A percentile compares a stretch with the other conserved stretches of the same genome.
Conservation (phyloP, 2,797 vertebrate species). For the Cossypha polioptera region DNA sequence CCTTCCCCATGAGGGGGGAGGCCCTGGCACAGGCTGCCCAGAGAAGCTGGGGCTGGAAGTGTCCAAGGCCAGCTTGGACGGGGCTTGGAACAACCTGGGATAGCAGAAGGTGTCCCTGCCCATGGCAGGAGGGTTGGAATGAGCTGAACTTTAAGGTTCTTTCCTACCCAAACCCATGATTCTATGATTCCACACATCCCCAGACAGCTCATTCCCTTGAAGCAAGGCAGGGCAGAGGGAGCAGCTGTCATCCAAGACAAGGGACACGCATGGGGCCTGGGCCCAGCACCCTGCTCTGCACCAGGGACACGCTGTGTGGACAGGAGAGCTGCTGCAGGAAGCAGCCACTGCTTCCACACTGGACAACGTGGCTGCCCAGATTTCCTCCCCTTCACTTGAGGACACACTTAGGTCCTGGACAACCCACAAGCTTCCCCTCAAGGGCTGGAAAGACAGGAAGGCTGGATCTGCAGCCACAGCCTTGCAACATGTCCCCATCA, state of each 20-base stretch:
- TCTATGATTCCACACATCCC: background rate
- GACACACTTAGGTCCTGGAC: background rate
- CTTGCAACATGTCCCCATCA: background rate
- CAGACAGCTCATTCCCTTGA: background rate
- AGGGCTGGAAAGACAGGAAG: background rate
- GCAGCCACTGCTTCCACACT: background rate
- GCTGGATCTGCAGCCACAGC: background rate
- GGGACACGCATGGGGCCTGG: background rate
- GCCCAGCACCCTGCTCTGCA: background rate
- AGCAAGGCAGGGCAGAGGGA: background rate
- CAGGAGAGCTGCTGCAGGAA: background rate
- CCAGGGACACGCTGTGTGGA: fast-evolving
- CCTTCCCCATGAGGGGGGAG: background rate
- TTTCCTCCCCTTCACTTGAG: background rate
- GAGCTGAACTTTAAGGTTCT: background rate
- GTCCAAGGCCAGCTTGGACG: fast-evolving
- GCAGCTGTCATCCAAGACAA: background rate
- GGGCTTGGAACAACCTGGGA: background rate
- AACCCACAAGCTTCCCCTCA: background rate
- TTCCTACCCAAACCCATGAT: background rate
- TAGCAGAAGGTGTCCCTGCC: background rate
- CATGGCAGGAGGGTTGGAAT: background rate
- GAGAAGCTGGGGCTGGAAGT: background rate
- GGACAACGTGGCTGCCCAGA: background rate
- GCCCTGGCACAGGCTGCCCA: background rate